Evolutionary conservation across 2,113 vertebrate species (phyloP).

Genomic region (Trochalopteron elliotii): DNA sequence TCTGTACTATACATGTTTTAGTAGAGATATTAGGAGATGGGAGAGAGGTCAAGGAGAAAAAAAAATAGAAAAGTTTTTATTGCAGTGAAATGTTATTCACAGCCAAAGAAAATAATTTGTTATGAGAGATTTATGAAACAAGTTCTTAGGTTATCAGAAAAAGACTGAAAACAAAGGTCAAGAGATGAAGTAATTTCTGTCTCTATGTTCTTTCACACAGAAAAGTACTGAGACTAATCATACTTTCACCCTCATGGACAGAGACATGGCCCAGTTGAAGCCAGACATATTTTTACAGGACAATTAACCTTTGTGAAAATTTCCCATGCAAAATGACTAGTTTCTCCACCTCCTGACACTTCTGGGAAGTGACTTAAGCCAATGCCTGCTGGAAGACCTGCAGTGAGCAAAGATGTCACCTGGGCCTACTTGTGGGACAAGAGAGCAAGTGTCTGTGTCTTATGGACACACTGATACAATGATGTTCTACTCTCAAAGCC

Average conservation of each 20-base stretch:
- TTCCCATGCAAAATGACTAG: background rate
- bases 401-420: background rate
- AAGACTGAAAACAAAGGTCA: background rate
- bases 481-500: background rate
- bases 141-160: conserved; percentile 50
- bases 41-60: background rate
- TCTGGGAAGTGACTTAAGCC: background rate
- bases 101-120: conserved; percentile 42
- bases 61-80: background rate
- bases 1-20: background rate
- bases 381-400: background rate
- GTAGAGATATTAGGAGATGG: background rate
- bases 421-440: background rate
- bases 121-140: conserved; percentile 26
- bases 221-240: background rate
- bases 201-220: background rate
- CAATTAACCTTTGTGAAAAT: background rate
- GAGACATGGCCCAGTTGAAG: background rate
- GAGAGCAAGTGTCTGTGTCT: background rate
- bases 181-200: background rate
- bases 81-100: background rate
- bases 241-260: background rate
- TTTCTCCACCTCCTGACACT: background rate
- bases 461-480: background rate
- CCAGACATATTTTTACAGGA: background rate